Base-by-base conservation (phyloP, 2,113 vertebrate genomes). In the Lontra canadensis region DNA sequence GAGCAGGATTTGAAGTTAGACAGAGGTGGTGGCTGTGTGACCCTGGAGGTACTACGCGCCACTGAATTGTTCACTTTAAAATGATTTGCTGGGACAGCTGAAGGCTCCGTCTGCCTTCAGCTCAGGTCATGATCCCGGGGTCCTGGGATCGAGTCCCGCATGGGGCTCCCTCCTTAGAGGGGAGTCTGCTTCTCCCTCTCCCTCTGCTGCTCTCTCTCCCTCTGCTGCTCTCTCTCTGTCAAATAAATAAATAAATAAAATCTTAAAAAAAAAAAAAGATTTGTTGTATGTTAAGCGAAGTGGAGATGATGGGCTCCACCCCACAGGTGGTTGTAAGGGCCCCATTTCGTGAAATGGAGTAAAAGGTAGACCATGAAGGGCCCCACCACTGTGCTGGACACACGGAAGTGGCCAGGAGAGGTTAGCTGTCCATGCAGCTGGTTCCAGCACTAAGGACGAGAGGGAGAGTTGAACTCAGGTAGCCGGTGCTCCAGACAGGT, bases 331-430 rank as follows among this genome's bases (percentile, higher is more conserved):
- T 23, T 44, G 49, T 42, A 39, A 71, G 90, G 36, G 52, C 47
- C 65, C 14, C 6, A 13, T 25, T 71, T 47, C 80, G 4, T 4
- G 15, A 74, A 36, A 17, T 0, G 13, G 36, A 74, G 52, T 59
- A 18, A 73, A 20, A 26, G 4, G 39, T 29, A 1, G 76, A 23
- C 10, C 13, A 3, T 1, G 76, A 82, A 57, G 63, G n/a, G 31
- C 23, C 31, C 39, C 6, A 1, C 2, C 1, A 0, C 25, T 12
- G 7, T 21, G 21, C 8, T 0, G 1, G 36, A 49, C 25, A 31
- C 13, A 0, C 52, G 11, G n/a, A 42, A 25, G n/a, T 6, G 47
- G 29, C 49, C 49, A 44, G 26, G 3, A 31, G 26, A 57, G 47
- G 26, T 42, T 23, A 39, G 12, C 36, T 2, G 59, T 69, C n/a